Base-by-base conservation (phyloP, 2,888 invertebrate species). In the Drosophila mayaguana region DNA sequence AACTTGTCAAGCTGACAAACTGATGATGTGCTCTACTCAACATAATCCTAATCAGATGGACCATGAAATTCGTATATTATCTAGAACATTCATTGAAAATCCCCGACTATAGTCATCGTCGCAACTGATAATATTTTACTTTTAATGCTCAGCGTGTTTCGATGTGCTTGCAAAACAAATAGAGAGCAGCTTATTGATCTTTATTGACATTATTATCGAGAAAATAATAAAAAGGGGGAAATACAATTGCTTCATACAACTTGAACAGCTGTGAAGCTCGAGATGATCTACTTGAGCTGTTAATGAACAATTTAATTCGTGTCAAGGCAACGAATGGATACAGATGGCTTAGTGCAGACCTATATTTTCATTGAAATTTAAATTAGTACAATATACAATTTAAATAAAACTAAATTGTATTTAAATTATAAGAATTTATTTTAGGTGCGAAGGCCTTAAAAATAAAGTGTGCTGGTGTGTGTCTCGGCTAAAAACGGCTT, bases 251-350 rank as follows among this genome's bases (percentile, higher is more conserved):
- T 36, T 11, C 63, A 57, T 32, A 25, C 16, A 43, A 46, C 18
- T 50, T 9, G 22, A 72, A 77, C 76, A 77, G 50, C 72, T 76
- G 77, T 11, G 32, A 38, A 59, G 12, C 51, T 40, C 53, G n/a
- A 45, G 16, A 2, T 72, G 61, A 34, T 51, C 57, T 34, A 67
- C 42, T 63, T 63, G 3, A 32, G 14, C 2, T 9, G 42, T 46
- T 36, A 9, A 14, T 28, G 1, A 53, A 1, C 43, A 6, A 25
- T n/a, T 18, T 9, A 28, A 34, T 62, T 40, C 46, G 53, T 16
- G 60, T 50, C 66, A 75, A 16, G 50, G 46, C 2, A 34, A 16
- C 22, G 9, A 16, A 22, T 34, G 11, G 5, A 56, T 40, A 45
- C 8, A 3, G 2, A 20, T 25, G 12, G 12, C 7, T 2, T n/a